Base-by-base conservation (phyloP, 2,888 invertebrate genomes). In the Hydraecia micacea region DNA sequence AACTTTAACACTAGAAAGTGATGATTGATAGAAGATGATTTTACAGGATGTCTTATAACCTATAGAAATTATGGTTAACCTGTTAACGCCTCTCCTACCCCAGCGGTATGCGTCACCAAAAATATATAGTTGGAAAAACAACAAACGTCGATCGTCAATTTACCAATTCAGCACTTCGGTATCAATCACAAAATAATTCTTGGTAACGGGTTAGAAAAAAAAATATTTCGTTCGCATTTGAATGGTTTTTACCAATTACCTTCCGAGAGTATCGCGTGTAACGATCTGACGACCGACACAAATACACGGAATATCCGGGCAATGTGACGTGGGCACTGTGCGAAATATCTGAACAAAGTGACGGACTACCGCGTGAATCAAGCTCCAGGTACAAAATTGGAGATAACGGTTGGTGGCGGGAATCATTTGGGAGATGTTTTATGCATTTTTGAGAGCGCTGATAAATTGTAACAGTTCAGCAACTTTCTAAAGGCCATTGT, bases 211-310 rank as follows among this genome's bases (percentile, higher is more conserved):
- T 36, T 69, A 36, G 46, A 62, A 58, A 58, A 58, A 13, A 75
- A 62, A 75, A 75, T 32, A 0, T 18, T 28, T 52, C 28, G 18
- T 39, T 68, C 18, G 1, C 28, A 73, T 63, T 68, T 42, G 46
- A 75, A 69, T 77, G 55, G 71, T 55, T 86, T 77, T 80, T 55
- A 74, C 73, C 55, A 77, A 75, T 81, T 79, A 79, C 25, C 68
- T 66, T 58, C 9, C 52, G 46, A 68, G 68, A 49, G 32, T 78
- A 86, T 80, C 73, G 60, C 2, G 32, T 39, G 60, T 42, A 70
- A 32, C 76, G 62, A 80, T 75, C 76, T 73, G 67, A 60, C 25
- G 18, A 25, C 11, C 2, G 7, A 60, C 7, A 36, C 11, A 70
- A 60, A 60, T 58, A 18, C 18, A 36, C 55, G 8, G 21, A 62